phyloP scores from a whole-genome alignment of 2,797 vertebrate genomes.

The Spinibarbus caldwelli region DNA sequence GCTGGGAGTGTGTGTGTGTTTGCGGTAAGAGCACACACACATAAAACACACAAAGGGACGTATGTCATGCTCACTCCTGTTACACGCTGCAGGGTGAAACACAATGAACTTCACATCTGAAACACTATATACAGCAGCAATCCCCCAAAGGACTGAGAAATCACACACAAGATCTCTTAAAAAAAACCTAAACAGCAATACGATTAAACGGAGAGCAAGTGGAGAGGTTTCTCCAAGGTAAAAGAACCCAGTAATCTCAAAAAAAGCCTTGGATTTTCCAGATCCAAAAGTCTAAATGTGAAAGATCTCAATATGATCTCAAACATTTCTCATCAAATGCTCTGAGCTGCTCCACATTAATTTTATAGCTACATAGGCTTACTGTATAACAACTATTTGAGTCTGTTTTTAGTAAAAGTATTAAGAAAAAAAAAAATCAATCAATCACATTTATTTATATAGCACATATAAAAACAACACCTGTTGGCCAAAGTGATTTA shows the following conservation, averaged over 20 bases:
- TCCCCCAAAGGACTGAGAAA: not conserved
- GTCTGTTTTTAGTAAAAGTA: not conserved
- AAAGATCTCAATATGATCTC: not conserved
- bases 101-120: slow-evolving; percentile 21
- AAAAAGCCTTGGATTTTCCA: not conserved
- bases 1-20: slow-evolving; percentile 25
- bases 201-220: not conserved
- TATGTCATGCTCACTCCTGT: slow-evolving; percentile 36
- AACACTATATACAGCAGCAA: slow-evolving; percentile 24
- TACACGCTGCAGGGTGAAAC: slow-evolving; percentile 34
- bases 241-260: not conserved
- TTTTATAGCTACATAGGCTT: not conserved
- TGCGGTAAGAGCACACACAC: slow-evolving; percentile 2
- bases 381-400: not conserved
- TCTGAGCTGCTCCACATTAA: not conserved
- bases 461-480: not conserved
- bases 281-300: not conserved
- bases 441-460: not conserved
- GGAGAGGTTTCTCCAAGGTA: not conserved
- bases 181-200: not conserved
- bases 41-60: slow-evolving; percentile 22
- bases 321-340: not conserved
- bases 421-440: not conserved
- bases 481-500: not conserved
- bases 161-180: not conserved